Percentiles rank a stretch among this genome's conserved stretches.
Evolutionary conservation across 2,888 invertebrate species (phyloP).

Genomic region (Mythimna impura): DNA sequence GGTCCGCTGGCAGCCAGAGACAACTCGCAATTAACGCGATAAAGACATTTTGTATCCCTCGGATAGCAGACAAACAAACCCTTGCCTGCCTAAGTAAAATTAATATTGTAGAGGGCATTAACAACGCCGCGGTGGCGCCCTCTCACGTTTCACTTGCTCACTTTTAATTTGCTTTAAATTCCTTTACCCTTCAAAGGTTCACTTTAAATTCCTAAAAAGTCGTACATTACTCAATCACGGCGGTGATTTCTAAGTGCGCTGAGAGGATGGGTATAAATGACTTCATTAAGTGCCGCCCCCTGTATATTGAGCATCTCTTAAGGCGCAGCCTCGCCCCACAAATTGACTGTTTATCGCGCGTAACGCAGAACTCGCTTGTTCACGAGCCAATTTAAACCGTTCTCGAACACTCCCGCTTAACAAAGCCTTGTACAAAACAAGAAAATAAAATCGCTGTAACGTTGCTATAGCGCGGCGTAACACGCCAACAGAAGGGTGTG

Average conservation of each 20-base stretch:
- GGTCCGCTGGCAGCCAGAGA: conserved; percentile 68
- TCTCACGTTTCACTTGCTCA: conserved; percentile 56
- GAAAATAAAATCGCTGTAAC: conserved; percentile 78
- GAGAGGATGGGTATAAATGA: conserved; percentile 77
- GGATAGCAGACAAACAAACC: conserved; percentile 77
- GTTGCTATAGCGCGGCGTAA: conserved; percentile 66
- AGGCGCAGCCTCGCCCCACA: conserved; percentile 73
- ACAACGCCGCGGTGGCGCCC: conserved; percentile 65
- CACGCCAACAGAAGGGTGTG: conserved; percentile 69
- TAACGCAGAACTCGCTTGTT: conserved; percentile 77
- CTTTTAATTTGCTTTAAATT: conserved; percentile 68
- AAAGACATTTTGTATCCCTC: conserved; percentile 78
- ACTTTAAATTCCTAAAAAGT: conserved; percentile 67
- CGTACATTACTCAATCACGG: conserved; percentile 76
- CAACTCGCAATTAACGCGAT: conserved; percentile 78
- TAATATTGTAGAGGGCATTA: conserved; percentile 74
- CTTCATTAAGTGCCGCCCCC: conserved; percentile 79
- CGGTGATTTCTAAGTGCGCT: conserved; percentile 65
- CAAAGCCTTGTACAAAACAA: conserved; percentile 80
- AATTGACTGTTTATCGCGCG: conserved; percentile 84
- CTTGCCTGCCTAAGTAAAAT: conserved; percentile 75
- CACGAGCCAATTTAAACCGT: conserved; percentile 82
- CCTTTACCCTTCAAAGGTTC: conserved; percentile 55
- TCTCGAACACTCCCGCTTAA: conserved; percentile 72
- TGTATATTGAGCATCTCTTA: conserved; percentile 76